Conservation (phyloP, 2,797 vertebrate genomes). For the Heterohyrax brucei region DNA sequence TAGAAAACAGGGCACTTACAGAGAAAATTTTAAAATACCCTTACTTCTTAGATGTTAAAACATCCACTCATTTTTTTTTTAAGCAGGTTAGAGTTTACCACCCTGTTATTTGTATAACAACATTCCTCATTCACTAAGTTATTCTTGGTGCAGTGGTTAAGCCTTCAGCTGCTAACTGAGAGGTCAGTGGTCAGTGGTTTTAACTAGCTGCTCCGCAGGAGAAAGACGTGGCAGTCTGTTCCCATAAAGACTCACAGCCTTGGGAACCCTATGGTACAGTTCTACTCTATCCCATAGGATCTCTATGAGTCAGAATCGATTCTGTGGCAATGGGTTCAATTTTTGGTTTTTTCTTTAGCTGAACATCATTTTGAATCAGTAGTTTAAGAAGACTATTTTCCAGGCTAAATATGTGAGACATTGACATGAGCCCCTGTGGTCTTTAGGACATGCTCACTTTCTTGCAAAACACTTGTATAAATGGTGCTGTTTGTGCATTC, state of each 20-base stretch:
- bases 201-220: too few species aligned
- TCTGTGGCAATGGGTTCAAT: too few species aligned
- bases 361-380: conserved; percentile 42
- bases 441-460: not conserved
- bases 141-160: not conserved
- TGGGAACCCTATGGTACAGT: too few species aligned
- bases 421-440: not conserved
- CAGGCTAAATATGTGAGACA: not conserved
- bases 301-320: too few species aligned
- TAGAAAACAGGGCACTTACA: not conserved
- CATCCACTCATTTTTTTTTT: not conserved
- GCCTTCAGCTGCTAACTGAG: too few species aligned
- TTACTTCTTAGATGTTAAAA: conserved; percentile 30
- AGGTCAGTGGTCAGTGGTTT: too few species aligned
- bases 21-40: conserved; percentile 22
- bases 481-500: not conserved
- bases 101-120: conserved; percentile 12
- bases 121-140: not conserved
- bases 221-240: too few species aligned
- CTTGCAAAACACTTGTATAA: not conserved
- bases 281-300: too few species aligned
- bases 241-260: too few species aligned
- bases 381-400: conserved; percentile 52
- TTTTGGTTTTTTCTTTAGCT: not conserved
- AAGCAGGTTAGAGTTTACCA: conserved; percentile 13